phyloP scores from a whole-genome alignment of 2,797 vertebrate species.

The Muscicapa striata region DNA sequence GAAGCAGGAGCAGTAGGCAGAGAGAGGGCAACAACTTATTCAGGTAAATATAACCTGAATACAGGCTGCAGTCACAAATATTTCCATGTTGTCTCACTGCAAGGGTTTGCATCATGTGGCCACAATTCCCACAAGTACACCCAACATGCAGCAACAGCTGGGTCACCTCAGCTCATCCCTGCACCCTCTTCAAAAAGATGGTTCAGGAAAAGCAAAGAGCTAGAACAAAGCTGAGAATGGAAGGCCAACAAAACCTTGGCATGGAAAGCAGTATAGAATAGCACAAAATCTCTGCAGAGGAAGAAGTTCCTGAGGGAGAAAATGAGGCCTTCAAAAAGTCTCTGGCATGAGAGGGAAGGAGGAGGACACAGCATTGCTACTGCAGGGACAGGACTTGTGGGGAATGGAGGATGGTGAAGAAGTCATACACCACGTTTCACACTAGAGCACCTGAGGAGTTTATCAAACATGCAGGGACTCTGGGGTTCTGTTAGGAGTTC shows the following conservation, averaged over 20 bases:
- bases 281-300: neutral
- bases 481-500: neutral
- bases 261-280: neutral
- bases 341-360: neutral
- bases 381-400: neutral
- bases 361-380: neutral
- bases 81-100: neutral
- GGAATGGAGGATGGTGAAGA: neutral
- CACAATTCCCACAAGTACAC: neutral
- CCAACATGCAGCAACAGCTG: neutral
- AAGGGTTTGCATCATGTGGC: neutral
- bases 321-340: neutral
- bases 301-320: neutral
- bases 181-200: neutral
- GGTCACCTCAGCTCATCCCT: neutral
- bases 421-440: neutral
- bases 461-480: neutral
- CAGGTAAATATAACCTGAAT: neutral
- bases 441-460: neutral
- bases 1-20: neutral
- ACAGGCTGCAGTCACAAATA: neutral
- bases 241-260: slow-evolving; percentile 2
- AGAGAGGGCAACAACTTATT: neutral
- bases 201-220: neutral
- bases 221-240: neutral